Conservation (phyloP, 2,113 vertebrate genomes). For the Phrynosoma blainvillii region DNA sequence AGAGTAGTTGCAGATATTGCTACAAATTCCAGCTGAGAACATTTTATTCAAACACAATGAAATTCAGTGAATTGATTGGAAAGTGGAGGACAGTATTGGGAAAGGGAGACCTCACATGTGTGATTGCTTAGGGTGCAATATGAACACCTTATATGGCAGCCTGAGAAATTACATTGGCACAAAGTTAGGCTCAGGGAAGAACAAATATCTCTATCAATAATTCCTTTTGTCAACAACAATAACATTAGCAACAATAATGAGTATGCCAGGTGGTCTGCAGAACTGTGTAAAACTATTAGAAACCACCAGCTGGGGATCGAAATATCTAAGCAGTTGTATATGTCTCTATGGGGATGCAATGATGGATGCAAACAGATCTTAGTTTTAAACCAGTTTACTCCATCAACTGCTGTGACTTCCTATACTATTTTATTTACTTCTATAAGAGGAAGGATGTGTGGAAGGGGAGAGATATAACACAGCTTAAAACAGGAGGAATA, state of each 20-base stretch:
- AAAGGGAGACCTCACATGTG: slow-evolving; percentile 18
- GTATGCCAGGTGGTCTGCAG: neutral
- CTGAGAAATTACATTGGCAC: neutral
- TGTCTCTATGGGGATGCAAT: no score
- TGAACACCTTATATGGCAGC: neutral
- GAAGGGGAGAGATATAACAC: neutral
- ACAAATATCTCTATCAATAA: neutral
- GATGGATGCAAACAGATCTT: neutral
- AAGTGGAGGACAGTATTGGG: neutral
- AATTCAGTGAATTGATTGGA: neutral
- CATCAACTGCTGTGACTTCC: neutral
- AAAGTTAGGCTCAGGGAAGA: neutral
- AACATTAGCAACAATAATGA: neutral
- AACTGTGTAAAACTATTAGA: neutral
- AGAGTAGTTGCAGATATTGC: neutral
- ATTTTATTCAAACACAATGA: slow-evolving; percentile 20
- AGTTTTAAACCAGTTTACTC: neutral
- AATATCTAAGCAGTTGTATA: neutral
- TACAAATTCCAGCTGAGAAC: slow-evolving; percentile 35
- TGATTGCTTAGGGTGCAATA: slow-evolving; percentile 25
- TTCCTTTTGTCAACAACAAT: neutral
- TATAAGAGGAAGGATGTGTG: neutral
- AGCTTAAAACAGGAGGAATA: neutral
- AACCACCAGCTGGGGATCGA: neutral
- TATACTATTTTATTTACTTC: neutral